Base-by-base conservation (phyloP, 2,113 vertebrate genomes). In the Elaphurus davidianus region DNA sequence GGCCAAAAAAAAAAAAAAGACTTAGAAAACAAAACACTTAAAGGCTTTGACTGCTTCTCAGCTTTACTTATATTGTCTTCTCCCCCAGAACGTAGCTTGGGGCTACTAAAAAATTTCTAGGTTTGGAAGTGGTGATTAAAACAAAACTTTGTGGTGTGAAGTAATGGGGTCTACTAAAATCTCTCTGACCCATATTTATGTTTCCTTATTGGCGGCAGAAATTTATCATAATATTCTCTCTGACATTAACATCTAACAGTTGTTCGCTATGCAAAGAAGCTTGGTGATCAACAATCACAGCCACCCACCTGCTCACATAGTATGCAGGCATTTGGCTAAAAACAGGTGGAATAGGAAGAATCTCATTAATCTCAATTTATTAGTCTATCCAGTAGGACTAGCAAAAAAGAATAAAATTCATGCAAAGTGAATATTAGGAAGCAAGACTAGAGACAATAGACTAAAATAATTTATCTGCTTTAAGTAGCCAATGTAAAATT, bases 351-450 rank as follows among this genome's bases (percentile, higher is more conserved):
- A 78, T 3, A 86, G 17, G 27, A 83, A 93, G 36, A 91, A 19
- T 91, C 33, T 91, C 88, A 97, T 97, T 95, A 57, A 98, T 94
- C 43, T 92, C 57, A 94, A 86, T 92, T 89, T 88, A 90, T 55
- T 71, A 84, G 57, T 88, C 81, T 87, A 52, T 40, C 36, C 9
- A 27, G 74, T 76, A 93, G 83, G 28, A 71, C 9, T 36, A 91
- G 45, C 5, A 36, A 47, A 88, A 88, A 88, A 96, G 55, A 92
- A 36, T 54, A 85, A 96, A 93, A 96, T 36, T 40, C 9, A 25
- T n/a, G 45, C 23, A 64, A 55, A 71, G 15, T 82, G 45, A 92
- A 23, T 33, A 90, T 88, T 50, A 91, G 55, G 78, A 96, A 81
- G 14, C 19, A 91, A 90, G 8, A n/a, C 16, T 86, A 16, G 33